These are phyloP conservation scores for Leucania comma DNA, from an alignment of 2,888 invertebrate species.

Conservation along the genomic window DNA sequence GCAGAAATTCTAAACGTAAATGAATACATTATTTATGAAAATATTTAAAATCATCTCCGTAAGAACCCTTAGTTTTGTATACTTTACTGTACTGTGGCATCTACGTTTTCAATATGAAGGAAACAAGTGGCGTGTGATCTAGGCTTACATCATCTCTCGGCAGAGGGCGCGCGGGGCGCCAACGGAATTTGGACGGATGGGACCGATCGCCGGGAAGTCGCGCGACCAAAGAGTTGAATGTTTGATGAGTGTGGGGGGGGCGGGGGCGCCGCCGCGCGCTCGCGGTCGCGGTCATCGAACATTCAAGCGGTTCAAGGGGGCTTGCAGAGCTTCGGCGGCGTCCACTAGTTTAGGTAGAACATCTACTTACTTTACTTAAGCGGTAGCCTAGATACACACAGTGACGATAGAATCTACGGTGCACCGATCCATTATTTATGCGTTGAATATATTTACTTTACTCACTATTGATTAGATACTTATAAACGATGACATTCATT, in stretches of 20 bases:
- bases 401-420: slow-evolving; percentile 73
- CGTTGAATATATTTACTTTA: slow-evolving; percentile 60
- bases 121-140: slow-evolving; percentile 54
- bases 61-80: slow-evolving; percentile 2
- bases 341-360: slow-evolving; percentile 55
- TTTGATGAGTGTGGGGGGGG: slow-evolving; percentile 87
- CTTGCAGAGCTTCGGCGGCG: slow-evolving; percentile 48
- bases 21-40: slow-evolving; percentile 3
- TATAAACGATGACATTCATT: slow-evolving; percentile 56
- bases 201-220: slow-evolving; percentile 82
- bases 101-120: slow-evolving; percentile 33
- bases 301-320: slow-evolving; percentile 79
- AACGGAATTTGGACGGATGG: slow-evolving; percentile 79
- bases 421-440: slow-evolving; percentile 68
- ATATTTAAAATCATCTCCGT: slow-evolving; percentile 19
- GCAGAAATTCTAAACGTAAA: slow-evolving; percentile 8
- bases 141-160: slow-evolving; percentile 69
- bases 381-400: slow-evolving; percentile 67
- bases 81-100: slow-evolving; percentile 46
- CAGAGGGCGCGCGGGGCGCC: slow-evolving; percentile 64
- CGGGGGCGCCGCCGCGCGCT: slow-evolving; percentile 61
- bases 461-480: slow-evolving; percentile 64
- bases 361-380: slow-evolving; percentile 63
- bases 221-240: slow-evolving; percentile 90
- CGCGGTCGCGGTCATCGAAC: slow-evolving; percentile 87